Base-by-base conservation (phyloP, 1,140 invertebrate species). In the Drosophila nasuta region DNA sequence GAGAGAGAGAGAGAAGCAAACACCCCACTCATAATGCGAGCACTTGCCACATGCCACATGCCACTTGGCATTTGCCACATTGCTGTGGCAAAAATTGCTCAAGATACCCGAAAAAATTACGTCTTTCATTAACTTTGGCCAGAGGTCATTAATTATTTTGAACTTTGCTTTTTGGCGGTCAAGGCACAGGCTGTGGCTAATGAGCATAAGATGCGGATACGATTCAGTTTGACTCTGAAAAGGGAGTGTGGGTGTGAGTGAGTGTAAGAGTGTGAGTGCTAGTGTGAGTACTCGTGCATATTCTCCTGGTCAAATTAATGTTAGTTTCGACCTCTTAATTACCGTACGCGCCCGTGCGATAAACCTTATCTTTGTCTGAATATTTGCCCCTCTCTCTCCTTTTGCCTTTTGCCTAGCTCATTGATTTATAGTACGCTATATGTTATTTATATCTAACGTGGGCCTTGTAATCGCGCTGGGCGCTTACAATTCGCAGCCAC, bases 111-210 rank as follows among this genome's bases (percentile, higher is more conserved):
- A 43, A 78, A 81, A 89, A 89, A 89, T 89, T 89, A 90, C 85
- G 81, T 81, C 81, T 89, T 89, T 89, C 85, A 89, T 89, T 89
- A 89, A 90, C 78, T 90, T 85, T 77, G 81, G 77, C 71, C 68
- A 81, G 66, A 89, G 85, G 85, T 89, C 85, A 89, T 89, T 89
- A 89, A 89, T 89, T 89, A 89, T 81, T 89, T 89, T 89, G 85
- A 89, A 89, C 85, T 89, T 85, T 79, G 57, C 75, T 63, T 71
- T 59, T 59, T 74, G 85, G 77, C 71, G 81, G 86, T 89, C 85
- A 89, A 89, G 81, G 78, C 81, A 74, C 81, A 89, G 81, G 75
- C 85, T 89, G 85, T 81, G 85, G 75, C 86, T 89, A 89, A 89
- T 90, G 86, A 89, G 85, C 81, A 79, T 89, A 79, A 89, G 85